Percentiles rank a stretch among this genome's conserved stretches.
Conservation (phyloP, 2,113 vertebrate species). For the Microcebus griseorufus region DNA sequence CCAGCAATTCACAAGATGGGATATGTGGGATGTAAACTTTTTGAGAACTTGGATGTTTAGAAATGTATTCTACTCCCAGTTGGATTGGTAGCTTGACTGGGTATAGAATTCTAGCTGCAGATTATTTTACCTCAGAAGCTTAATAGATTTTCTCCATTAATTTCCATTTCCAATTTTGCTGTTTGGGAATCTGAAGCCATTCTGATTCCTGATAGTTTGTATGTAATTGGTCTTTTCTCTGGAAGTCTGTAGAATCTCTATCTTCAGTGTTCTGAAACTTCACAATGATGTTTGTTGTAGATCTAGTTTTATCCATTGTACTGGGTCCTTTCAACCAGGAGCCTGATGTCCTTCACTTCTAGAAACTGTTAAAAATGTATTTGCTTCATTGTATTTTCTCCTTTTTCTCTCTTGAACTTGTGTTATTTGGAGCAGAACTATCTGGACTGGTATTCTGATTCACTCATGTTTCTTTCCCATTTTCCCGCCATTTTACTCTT, state of each 20-base stretch:
- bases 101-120: background rate
- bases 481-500: background rate
- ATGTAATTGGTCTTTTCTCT: background rate
- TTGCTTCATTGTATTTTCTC: slow-evolving; percentile 1
- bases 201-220: background rate
- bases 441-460: background rate
- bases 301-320: background rate
- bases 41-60: background rate
- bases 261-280: slow-evolving; percentile 11
- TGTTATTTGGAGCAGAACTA: background rate
- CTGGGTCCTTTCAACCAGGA: background rate
- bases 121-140: slow-evolving; percentile 36
- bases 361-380: background rate
- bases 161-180: background rate
- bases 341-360: background rate
- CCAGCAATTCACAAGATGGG: background rate
- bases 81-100: background rate
- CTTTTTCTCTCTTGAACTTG: background rate
- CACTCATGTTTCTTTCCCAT: background rate
- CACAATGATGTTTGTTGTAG: background rate
- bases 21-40: background rate
- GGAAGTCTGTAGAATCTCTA: background rate
- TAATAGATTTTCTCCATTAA: background rate
- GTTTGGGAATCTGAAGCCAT: background rate
- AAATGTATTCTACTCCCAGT: background rate